A percentile compares a stretch with the other conserved stretches of the same genome.
phyloP scores from a whole-genome alignment of 2,113 vertebrate species.

The Meleagris gallopavo region DNA sequence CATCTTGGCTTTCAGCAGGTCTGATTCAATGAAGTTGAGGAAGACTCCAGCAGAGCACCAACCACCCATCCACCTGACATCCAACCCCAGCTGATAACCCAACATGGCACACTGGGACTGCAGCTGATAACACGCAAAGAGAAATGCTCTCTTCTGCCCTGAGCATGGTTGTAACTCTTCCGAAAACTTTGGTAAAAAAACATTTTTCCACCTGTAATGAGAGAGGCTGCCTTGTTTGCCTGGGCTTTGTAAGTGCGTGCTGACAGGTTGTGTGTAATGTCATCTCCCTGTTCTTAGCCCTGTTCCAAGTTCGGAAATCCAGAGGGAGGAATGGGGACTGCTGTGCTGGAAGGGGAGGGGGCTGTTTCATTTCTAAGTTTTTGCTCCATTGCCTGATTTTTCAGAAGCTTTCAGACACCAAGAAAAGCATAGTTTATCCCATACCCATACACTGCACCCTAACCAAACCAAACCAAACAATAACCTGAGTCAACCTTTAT shows the following conservation, averaged over 20 bases:
- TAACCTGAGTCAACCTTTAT: neutral
- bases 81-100: neutral
- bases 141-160: neutral
- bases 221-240: neutral
- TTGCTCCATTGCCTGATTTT: neutral
- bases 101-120: fast-evolving
- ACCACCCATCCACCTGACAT: neutral
- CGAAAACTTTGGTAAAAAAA: neutral
- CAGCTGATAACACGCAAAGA: neutral
- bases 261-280: constrained; percentile 56
- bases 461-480: neutral
- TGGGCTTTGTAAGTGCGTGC: neutral
- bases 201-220: constrained; percentile 24
- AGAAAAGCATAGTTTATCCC: neutral
- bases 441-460: neutral
- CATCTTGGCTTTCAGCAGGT: neutral
- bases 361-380: neutral
- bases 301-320: neutral
- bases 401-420: neutral
- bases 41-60: neutral
- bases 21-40: neutral
- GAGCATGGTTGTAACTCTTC: neutral
- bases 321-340: neutral
- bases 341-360: neutral
- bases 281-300: neutral